phyloP scores from a whole-genome alignment of 2,888 invertebrate species.

The Drosophila paracracens region DNA sequence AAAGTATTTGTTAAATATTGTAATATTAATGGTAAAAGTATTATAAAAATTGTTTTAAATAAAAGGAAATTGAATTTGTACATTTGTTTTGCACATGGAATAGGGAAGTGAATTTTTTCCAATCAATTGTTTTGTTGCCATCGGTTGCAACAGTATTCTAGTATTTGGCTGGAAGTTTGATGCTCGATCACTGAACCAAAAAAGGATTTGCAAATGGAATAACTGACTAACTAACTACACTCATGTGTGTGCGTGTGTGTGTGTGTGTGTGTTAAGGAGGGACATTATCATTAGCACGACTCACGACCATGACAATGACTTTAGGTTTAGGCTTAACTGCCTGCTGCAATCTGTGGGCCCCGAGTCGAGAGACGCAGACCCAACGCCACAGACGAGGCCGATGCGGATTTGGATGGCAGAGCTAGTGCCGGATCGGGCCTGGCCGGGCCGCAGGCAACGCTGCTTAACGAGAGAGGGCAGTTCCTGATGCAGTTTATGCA shows the following conservation, averaged over 20 bases:
- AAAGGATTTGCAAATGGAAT: neutral
- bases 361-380: constrained; percentile 15
- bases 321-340: constrained; percentile 49
- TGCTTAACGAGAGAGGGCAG: constrained; percentile 57
- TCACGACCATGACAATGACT: constrained; percentile 75
- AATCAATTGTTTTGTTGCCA: neutral
- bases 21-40: neutral
- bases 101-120: neutral
- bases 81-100: neutral
- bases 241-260: neutral
- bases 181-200: neutral
- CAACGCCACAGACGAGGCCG: constrained; percentile 19
- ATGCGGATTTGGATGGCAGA: constrained; percentile 13
- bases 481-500: constrained; percentile 72
- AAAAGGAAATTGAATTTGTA: neutral
- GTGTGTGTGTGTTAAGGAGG: constrained; percentile 31
- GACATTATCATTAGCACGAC: constrained; percentile 60
- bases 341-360: constrained; percentile 30
- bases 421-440: constrained; percentile 6
- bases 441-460: constrained; percentile 33
- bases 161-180: no score
- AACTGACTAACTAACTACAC: neutral
- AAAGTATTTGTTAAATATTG: neutral
- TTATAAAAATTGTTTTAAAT: neutral
- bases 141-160: neutral